Base-by-base conservation (phyloP, 2,888 invertebrate species). In the Epinotia demarniana region DNA sequence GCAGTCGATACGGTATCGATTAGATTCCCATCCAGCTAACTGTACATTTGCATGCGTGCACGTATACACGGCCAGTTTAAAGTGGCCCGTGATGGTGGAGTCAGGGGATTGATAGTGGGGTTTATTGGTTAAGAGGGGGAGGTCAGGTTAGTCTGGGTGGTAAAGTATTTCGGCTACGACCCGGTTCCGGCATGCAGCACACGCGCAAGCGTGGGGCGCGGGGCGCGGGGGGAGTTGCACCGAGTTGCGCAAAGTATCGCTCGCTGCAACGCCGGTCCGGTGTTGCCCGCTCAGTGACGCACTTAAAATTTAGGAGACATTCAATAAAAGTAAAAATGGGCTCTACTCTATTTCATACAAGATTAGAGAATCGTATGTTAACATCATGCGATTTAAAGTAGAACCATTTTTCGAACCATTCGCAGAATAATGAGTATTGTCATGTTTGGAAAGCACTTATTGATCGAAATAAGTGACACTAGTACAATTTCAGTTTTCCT, bases 31-130 rank as follows among this genome's bases (percentile, higher is more conserved):
- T 84, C 84, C 89, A 79, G 78, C 89, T 92, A 93, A 93, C 92
- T 91, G 93, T 94, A 92, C 86, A 92, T 93, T 93, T 93, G 93
- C 93, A 93, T 94, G 92, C 92, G 90, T 93, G 93, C 93, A 93
- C 89, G 89, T 90, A 90, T 85, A 87, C 79, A 74, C 79, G 75
- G 75, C 92, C 85, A 84, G 80, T 78, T 23, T 81, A 80, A 66
- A 53, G 66, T 79, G 90, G 88, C 77, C 90, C 79, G 76, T 79
- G 80, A 82, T 83, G 83, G 78, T 80, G 77, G 75, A 74, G 76
- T 80, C 19, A 16, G 72, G 68, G 66, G 75, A 75, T 73, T 72
- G 61, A 75, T 76, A 73, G 72, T 71, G 71, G 46, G 75, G 69
- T 77, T 39, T 68, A n/a, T 19, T 80, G 70, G 85, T 81, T 86